Conservation (phyloP, 2,888 invertebrate genomes). For the Ichneumon xanthorius region DNA sequence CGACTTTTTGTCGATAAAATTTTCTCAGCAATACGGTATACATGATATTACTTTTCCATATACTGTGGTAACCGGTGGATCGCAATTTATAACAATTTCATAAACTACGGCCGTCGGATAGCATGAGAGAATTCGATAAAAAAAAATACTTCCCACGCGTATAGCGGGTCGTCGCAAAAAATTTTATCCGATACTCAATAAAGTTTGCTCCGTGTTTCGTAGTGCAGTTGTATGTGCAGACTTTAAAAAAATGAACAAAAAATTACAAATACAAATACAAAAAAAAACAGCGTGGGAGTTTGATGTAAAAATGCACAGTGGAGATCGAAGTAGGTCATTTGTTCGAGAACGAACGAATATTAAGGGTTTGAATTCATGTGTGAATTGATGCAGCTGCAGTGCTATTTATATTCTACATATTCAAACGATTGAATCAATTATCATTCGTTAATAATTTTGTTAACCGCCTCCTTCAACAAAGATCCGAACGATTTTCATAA, state of each 20-base stretch:
- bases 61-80: neutral
- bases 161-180: neutral
- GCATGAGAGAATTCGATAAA: neutral
- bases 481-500: neutral
- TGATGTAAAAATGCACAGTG: neutral
- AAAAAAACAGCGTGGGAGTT: neutral
- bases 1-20: neutral
- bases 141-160: neutral
- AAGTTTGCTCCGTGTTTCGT: neutral
- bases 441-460: neutral
- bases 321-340: neutral
- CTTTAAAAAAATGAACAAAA: neutral
- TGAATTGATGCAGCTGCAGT: neutral
- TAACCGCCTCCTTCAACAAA: neutral
- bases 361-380: neutral
- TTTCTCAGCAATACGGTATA: neutral
- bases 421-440: neutral
- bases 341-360: neutral
- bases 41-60: neutral
- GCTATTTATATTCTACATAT: neutral
- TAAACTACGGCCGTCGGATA: neutral
- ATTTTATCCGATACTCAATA: neutral
- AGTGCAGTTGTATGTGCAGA: neutral
- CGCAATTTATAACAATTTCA: neutral
- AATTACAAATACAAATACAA: neutral